phyloP scores from a whole-genome alignment of 2,888 invertebrate genomes.

The Temnothorax unifasciatus region DNA sequence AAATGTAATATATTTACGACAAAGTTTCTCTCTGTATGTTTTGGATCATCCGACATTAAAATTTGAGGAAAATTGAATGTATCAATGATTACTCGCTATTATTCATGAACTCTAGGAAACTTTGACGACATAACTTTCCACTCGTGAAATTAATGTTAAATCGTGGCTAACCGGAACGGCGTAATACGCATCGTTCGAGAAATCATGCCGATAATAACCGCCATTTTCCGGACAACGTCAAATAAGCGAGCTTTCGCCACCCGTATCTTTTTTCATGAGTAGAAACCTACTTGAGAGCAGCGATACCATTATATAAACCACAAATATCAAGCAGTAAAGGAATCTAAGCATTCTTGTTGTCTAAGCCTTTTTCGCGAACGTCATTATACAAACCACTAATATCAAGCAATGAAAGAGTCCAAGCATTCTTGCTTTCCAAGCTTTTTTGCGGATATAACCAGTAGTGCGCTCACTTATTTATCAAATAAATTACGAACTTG shows the following conservation, averaged over 20 bases:
- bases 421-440: background rate
- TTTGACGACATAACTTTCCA: constrained; percentile 30
- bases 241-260: constrained; percentile 26
- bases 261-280: background rate
- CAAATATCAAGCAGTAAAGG: constrained; percentile 18
- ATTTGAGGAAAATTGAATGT: constrained; percentile 16
- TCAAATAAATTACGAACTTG: background rate
- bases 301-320: constrained; percentile 13
- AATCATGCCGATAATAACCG: constrained; percentile 28
- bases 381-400: constrained; percentile 6
- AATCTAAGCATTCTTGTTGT: constrained; percentile 1
- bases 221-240: constrained; percentile 37
- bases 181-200: background rate
- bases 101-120: constrained; percentile 18
- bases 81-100: constrained; percentile 13
- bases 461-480: background rate
- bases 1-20: constrained; percentile 10
- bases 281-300: constrained; percentile 13
- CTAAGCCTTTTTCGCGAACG: background rate
- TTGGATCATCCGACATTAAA: background rate
- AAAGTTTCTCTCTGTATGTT: background rate
- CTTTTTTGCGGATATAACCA: background rate
- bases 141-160: constrained; percentile 29
- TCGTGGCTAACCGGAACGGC: background rate
- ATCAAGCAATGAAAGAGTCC: background rate